These are phyloP conservation scores for Urocitellus parryii DNA, from an alignment of 2,113 vertebrate species.

Conservation along the genomic window DNA sequence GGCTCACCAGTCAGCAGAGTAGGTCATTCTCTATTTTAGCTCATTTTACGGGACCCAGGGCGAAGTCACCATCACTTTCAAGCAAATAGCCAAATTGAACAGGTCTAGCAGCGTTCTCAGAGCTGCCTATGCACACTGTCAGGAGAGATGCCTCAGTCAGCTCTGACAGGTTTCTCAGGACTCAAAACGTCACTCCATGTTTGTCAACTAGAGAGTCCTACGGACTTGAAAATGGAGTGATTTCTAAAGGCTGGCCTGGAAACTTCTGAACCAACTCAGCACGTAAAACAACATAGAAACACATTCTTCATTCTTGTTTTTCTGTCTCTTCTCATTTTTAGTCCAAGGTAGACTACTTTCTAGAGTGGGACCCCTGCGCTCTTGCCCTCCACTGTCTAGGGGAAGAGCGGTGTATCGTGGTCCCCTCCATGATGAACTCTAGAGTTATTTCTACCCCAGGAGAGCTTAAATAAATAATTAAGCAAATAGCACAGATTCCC, in stretches of 20 bases:
- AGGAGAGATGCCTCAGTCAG: neutral
- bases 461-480: neutral
- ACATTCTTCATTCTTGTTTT: neutral
- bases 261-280: neutral
- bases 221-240: neutral
- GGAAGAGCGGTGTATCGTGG: fast-evolving
- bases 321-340: neutral
- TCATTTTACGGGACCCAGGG: neutral
- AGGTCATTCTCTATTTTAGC: neutral
- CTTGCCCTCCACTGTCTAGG: neutral
- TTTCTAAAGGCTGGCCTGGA: constrained; percentile 18
- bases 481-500: neutral
- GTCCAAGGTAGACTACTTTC: neutral
- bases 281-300: neutral
- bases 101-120: neutral
- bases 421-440: neutral
- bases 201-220: neutral
- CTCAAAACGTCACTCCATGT: neutral
- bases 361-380: neutral
- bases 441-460: neutral
- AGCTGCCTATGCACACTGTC: neutral
- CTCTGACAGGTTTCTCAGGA: neutral
- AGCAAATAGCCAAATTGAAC: neutral
- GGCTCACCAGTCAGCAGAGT: neutral
- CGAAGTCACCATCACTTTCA: neutral